A percentile compares a stretch with the other conserved stretches of the same genome.
Conservation (phyloP, 2,113 vertebrate species). For the Cranoglanis bouderius region DNA sequence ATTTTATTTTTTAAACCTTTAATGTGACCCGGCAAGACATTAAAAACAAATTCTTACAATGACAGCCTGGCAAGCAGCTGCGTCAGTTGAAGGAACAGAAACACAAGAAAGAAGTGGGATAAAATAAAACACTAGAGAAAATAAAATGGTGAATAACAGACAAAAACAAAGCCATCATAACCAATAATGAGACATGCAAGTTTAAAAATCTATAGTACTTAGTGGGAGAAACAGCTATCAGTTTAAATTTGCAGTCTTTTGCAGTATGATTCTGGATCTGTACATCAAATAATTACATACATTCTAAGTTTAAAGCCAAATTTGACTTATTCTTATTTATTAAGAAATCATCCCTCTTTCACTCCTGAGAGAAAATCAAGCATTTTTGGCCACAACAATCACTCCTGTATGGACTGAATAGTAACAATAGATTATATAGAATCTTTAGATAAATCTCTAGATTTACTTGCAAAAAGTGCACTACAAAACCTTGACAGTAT, state of each 20-base stretch:
- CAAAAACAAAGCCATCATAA: background rate
- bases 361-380: background rate
- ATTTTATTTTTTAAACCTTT: background rate
- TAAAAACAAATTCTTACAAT: background rate
- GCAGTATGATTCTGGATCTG: background rate
- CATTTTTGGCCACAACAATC: too few species aligned
- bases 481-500: background rate
- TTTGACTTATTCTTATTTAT: background rate
- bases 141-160: background rate
- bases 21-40: background rate
- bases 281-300: background rate
- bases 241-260: background rate
- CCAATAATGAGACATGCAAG: background rate
- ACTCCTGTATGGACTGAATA: too few species aligned
- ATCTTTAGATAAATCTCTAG: too few species aligned
- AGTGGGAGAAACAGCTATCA: background rate
- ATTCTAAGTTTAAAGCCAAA: background rate
- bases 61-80: background rate
- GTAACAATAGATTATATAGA: too few species aligned
- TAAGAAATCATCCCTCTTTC: background rate
- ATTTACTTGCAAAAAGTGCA: too few species aligned
- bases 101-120: background rate
- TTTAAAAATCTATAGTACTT: background rate
- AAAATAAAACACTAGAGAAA: background rate
- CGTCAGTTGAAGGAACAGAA: background rate